Evolutionary conservation across 2,797 vertebrate genomes (phyloP).

Genomic region (Melopsittacus undulatus): DNA sequence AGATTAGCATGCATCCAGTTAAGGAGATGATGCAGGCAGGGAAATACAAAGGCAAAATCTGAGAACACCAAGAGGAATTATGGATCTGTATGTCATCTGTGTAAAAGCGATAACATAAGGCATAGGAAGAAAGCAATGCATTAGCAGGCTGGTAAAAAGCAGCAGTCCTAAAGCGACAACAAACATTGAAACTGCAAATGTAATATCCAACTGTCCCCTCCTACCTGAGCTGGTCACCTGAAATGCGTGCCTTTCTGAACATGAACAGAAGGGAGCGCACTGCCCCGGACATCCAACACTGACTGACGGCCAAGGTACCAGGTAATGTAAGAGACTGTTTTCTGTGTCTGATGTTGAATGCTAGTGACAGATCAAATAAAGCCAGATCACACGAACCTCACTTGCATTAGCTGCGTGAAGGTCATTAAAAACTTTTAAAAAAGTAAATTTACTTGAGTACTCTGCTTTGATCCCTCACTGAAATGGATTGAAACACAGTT

Average conservation of each 20-base stretch:
- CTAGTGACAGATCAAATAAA: not conserved
- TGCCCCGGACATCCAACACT: not conserved
- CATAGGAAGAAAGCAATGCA: not conserved
- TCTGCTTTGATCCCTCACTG: not conserved
- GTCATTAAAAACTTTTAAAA: not conserved
- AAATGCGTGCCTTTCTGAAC: not conserved
- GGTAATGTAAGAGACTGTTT: not conserved
- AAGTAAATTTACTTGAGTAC: not conserved
- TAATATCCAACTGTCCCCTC: not conserved
- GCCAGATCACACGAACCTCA: not conserved
- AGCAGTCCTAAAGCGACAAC: not conserved
- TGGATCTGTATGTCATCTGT: conserved; percentile 29
- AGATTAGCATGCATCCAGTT: conserved; percentile 31
- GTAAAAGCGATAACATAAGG: conserved; percentile 14
- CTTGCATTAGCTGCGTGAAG: not conserved
- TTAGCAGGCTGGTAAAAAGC: not conserved
- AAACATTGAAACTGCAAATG: not conserved
- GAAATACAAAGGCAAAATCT: conserved; percentile 41
- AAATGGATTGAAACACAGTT: not conserved
- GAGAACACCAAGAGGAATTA: conserved; percentile 28
- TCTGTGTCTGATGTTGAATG: not conserved
- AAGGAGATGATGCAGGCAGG: conserved; percentile 1
- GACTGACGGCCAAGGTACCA: not conserved
- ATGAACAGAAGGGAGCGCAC: not conserved
- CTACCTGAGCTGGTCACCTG: not conserved